phyloP scores from a whole-genome alignment of 2,113 vertebrate species.

The Atractosteus spatula region DNA sequence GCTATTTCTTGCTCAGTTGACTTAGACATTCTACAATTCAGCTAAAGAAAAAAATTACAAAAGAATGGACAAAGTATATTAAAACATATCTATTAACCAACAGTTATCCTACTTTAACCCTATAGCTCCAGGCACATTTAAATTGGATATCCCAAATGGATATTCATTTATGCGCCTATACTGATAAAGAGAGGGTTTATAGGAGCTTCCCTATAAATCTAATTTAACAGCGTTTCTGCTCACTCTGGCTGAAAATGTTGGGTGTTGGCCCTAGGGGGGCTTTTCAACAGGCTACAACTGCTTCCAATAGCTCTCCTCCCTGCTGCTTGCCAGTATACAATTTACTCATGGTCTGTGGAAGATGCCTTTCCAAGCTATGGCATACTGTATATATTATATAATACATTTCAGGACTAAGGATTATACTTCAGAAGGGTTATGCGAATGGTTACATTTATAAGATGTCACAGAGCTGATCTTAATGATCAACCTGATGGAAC shows the following conservation, averaged over 20 bases:
- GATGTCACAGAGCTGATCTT: no score
- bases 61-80: conserved; percentile 13
- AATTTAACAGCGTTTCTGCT: conserved; percentile 36
- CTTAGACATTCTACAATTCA: not conserved
- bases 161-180: conserved; percentile 32
- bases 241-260: conserved; percentile 35
- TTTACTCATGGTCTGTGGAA: no score
- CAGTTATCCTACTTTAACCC: conserved; percentile 16
- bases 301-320: conserved; percentile 11
- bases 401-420: no score
- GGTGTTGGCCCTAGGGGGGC: conserved; percentile 25
- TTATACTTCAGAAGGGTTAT: no score
- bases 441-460: no score
- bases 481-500: no score
- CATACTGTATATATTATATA: no score
- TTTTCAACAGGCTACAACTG: conserved; percentile 12
- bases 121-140: conserved; percentile 20
- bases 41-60: no score
- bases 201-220: conserved; percentile 36
- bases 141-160: conserved; percentile 36
- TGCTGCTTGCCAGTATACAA: no score
- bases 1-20: not conserved
- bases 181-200: conserved; percentile 21
- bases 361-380: no score
- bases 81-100: conserved; percentile 21